Percentiles rank a stretch among this genome's conserved stretches.
Conservation (phyloP, 2,113 vertebrate species). For the Myanophis thanlyinensis region DNA sequence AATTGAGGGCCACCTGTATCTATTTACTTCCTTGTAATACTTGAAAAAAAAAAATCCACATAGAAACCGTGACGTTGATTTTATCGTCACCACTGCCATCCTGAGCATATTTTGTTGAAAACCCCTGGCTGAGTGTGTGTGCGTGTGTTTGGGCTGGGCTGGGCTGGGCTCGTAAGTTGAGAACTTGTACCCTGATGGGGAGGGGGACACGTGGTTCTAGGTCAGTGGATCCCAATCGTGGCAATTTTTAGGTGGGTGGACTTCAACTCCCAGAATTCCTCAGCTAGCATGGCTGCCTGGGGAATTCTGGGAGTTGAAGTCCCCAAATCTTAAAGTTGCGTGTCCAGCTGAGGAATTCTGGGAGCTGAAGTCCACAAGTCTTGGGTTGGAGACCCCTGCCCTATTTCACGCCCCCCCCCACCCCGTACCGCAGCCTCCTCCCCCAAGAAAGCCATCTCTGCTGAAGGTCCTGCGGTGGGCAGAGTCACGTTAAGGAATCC, state of each 20-base stretch:
- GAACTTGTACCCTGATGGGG: too few relatives aligned
- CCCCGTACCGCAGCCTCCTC: neutral
- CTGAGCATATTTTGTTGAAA: neutral
- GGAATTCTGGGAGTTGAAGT: too few relatives aligned
- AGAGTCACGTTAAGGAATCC: neutral
- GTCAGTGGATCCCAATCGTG: too few relatives aligned
- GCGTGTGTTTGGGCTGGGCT: too few relatives aligned
- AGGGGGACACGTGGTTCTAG: too few relatives aligned
- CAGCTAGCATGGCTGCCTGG: too few relatives aligned
- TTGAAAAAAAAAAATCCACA: neutral
- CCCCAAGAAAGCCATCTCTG: neutral
- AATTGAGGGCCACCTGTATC: neutral
- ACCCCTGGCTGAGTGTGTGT: neutral
- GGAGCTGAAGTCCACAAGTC: too few relatives aligned
- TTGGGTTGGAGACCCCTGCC: neutral
- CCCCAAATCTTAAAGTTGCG: too few relatives aligned
- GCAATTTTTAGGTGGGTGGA: too few relatives aligned
- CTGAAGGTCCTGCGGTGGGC: neutral
- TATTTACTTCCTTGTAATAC: neutral
- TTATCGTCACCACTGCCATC: neutral
- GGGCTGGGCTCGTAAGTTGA: too few relatives aligned
- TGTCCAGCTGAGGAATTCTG: too few relatives aligned
- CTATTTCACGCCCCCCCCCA: neutral
- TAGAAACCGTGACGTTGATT: neutral
- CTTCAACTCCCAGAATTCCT: too few relatives aligned